Percentiles rank a stretch among this genome's conserved stretches.
These are phyloP conservation scores for Hanleya hanleyi DNA, from an alignment of 2,888 invertebrate species.

Conservation along the genomic window DNA sequence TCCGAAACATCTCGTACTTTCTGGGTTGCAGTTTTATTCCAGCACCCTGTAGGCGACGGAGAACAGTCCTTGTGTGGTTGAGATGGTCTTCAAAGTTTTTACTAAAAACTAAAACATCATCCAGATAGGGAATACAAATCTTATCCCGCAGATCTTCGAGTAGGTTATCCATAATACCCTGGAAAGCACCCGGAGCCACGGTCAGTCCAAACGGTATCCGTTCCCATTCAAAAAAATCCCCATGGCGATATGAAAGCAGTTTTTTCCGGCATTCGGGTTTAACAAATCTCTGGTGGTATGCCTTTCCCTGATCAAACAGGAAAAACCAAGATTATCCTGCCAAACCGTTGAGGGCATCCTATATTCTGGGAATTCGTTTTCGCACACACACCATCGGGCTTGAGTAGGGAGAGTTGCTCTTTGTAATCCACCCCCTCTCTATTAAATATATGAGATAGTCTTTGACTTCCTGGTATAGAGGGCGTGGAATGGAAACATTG, in stretches of 20 bases:
- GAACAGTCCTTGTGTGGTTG: neutral
- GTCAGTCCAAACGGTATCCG: neutral
- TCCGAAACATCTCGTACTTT: neutral
- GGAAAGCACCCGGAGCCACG: neutral
- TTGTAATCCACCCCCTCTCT: too few relatives aligned
- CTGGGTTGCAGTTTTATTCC: too few relatives aligned
- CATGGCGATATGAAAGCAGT: neutral
- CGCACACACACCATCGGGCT: too few relatives aligned
- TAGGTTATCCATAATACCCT: neutral
- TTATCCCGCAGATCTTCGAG: neutral
- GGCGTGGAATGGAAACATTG: too few relatives aligned
- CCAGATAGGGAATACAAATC: neutral
- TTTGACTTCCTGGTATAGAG: too few relatives aligned
- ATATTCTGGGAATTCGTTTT: too few relatives aligned
- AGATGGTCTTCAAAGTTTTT: neutral
- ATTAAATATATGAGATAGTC: too few relatives aligned
- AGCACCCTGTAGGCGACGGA: too few relatives aligned
- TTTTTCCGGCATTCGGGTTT: neutral
- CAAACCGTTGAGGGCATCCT: too few relatives aligned
- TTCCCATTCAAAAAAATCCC: neutral
- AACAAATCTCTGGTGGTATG: neutral
- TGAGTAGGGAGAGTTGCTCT: too few relatives aligned
- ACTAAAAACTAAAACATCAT: neutral
- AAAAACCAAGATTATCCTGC: too few relatives aligned
- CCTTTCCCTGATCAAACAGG: conserved; percentile 1